phyloP scores from a whole-genome alignment of 2,797 vertebrate genomes.

The Austrolebias charrua region DNA sequence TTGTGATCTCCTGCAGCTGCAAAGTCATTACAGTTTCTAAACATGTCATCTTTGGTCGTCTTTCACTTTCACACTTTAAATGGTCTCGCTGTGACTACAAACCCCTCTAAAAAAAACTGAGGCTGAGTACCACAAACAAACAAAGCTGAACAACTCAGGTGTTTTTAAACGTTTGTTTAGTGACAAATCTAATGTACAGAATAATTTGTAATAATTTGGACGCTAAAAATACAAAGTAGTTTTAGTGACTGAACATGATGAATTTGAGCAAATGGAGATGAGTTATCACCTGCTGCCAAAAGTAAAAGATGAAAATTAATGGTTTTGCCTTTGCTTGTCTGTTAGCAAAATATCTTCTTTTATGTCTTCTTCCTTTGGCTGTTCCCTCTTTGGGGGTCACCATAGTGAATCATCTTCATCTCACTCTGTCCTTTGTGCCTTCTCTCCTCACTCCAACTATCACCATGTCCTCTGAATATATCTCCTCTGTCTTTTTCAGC shows the following conservation, averaged over 20 bases:
- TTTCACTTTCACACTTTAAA: slow-evolving; percentile 65
- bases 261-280: not conserved
- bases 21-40: slow-evolving; percentile 48
- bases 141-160: not conserved
- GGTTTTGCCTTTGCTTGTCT: too few relatives aligned
- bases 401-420: too few relatives aligned
- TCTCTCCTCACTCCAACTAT: too few relatives aligned
- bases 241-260: slow-evolving; percentile 11
- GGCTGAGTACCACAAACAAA: not conserved
- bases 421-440: too few relatives aligned
- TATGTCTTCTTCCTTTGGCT: too few relatives aligned
- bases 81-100: not conserved
- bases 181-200: too few relatives aligned
- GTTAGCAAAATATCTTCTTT: too few relatives aligned
- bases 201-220: not conserved
- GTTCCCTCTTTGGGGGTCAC: too few relatives aligned
- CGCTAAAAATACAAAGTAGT: not conserved
- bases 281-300: too few relatives aligned
- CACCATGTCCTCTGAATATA: too few relatives aligned
- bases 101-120: not conserved
- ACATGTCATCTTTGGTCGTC: slow-evolving; percentile 35
- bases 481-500: too few relatives aligned
- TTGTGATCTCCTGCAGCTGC: slow-evolving; percentile 34
- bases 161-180: not conserved
- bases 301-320: too few relatives aligned